Conservation (phyloP, 2,888 invertebrate genomes). For the Chrysodeixis includens region DNA sequence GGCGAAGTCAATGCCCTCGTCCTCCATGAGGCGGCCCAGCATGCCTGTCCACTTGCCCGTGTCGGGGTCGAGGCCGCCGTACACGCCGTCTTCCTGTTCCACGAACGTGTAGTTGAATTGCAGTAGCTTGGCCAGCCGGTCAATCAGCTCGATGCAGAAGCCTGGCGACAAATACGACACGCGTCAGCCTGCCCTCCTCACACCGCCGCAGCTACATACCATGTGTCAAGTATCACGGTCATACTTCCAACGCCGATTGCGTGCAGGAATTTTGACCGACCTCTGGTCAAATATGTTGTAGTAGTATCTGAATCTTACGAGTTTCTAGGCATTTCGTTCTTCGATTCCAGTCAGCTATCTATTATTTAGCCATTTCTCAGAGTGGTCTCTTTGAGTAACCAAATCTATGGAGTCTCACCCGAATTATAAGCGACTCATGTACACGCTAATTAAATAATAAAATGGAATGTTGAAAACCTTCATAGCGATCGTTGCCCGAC, state of each 20-base stretch:
- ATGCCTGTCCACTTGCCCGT: conserved; percentile 92
- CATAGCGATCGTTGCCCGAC: conserved; percentile 94
- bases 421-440: no score
- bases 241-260: no score
- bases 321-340: no score
- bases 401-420: no score
- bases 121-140: conserved; percentile 92
- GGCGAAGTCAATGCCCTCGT: conserved; percentile 95
- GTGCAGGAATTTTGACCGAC: no score
- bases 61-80: conserved; percentile 90
- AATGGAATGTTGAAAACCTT: conserved; percentile 86
- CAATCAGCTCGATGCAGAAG: conserved; percentile 96
- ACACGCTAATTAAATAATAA: not conserved
- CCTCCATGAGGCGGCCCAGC: conserved; percentile 91
- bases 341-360: no score
- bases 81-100: conserved; percentile 91
- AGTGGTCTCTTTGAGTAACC: no score
- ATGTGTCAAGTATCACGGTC: no score
- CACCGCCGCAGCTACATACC: not conserved
- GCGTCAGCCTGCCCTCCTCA: not conserved
- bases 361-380: no score
- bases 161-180: conserved; percentile 86
- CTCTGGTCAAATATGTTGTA: no score
- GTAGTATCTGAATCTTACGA: no score
- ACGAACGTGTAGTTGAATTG: conserved; percentile 95